Base-by-base conservation (phyloP, 2,797 vertebrate species). In the Nannoperca australis region DNA sequence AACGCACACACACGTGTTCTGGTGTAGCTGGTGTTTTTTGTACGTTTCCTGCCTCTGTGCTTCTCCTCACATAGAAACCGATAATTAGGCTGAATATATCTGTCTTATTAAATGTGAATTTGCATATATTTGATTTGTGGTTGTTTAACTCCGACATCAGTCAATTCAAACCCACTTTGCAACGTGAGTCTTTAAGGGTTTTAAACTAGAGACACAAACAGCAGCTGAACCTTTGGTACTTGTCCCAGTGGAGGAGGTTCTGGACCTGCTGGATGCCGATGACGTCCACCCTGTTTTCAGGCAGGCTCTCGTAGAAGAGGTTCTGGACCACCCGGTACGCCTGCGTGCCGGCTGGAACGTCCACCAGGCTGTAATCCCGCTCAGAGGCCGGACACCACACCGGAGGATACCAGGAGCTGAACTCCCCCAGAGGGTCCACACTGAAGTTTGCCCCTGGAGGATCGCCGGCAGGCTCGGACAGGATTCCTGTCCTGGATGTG, bases 231-330 rank as follows among this genome's bases (percentile, higher is more conserved):
- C 92, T 93, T 82, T 91, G 91, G 64, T 92, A 93, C 69, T 91
- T 93, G 77, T 94, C 93, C 93, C 93, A 94, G 67, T 90, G 92
- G 44, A 92, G 76, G n/a, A 77, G 15, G 70, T 93, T 94, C 86
- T 94, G 93, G 69, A 94, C 58, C 82, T 92, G 92, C 65, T 89
- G 75, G 80, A 94, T 89, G 82, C 72, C 53, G 34, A 92, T 0
- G 13, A 94, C 56, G 63, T 92, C 89, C 73, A 83, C 51, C 22
- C 20, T 44, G 55, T 67, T 86, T 70, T 93, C 87, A 0, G 82
- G 14, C 42, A 93, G 44, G 68, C 61, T 91, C 40, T 78, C 10
- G 15, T 73, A 34, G 81, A 94, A 93, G 32, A 90, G 10, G 24
- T 18, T 30, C 1, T 71, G 58, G 68, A 92, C 42, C 1, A 22